Evolutionary conservation across 2,797 vertebrate genomes (phyloP).

Genomic region (Phataginus tetradactyla): DNA sequence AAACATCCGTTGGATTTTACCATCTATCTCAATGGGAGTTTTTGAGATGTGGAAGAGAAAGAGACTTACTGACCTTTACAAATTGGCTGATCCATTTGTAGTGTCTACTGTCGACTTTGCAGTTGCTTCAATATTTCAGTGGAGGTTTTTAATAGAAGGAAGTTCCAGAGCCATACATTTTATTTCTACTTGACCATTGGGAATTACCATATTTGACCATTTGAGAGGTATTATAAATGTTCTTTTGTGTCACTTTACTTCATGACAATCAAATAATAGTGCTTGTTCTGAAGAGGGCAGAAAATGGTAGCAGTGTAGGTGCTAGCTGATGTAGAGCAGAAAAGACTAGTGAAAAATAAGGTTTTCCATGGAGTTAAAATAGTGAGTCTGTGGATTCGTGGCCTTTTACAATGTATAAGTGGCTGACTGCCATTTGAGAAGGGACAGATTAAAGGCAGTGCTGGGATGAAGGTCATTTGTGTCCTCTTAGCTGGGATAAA

Average conservation of each 20-base stretch:
- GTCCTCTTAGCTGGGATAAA: not conserved
- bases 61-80: slow-evolving; percentile 79
- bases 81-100: slow-evolving; percentile 52
- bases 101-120: slow-evolving; percentile 54
- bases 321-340: not conserved
- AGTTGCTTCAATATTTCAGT: slow-evolving; percentile 71
- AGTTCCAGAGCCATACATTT: slow-evolving; percentile 45
- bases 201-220: slow-evolving; percentile 60
- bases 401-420: not conserved
- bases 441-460: not conserved
- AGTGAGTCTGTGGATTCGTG: not conserved
- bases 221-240: slow-evolving; percentile 49
- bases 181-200: slow-evolving; percentile 56
- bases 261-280: slow-evolving; percentile 47
- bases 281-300: slow-evolving; percentile 32
- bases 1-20: slow-evolving; percentile 7
- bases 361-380: slow-evolving; percentile 57
- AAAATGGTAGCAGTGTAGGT: not conserved
- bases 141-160: slow-evolving; percentile 73
- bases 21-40: slow-evolving; percentile 61
- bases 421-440: not conserved
- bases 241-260: slow-evolving; percentile 52
- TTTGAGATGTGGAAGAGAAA: slow-evolving; percentile 70
- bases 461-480: not conserved
- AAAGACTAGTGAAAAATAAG: slow-evolving; percentile 39